Conservation (phyloP, 2,113 vertebrate genomes). For the Himantopus leucocephalus region DNA sequence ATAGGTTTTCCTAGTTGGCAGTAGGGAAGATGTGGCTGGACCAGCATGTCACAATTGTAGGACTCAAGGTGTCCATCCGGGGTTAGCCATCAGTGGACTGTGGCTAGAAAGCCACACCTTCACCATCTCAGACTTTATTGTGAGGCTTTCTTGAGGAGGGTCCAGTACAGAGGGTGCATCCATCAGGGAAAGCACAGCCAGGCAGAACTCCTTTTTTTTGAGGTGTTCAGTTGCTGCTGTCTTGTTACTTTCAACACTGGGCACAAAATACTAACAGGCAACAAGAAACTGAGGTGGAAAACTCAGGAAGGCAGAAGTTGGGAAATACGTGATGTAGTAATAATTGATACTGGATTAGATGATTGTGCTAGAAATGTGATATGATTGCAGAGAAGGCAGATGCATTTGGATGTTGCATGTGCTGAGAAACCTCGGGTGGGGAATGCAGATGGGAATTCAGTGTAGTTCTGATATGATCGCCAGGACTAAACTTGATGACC, state of each 20-base stretch:
- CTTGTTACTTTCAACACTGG: neutral
- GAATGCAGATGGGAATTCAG: neutral
- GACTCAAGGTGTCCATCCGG: neutral
- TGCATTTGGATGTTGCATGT: neutral
- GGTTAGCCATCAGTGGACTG: neutral
- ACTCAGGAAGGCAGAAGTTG: neutral
- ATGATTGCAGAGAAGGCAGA: neutral
- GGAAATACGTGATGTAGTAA: neutral
- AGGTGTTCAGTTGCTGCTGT: neutral
- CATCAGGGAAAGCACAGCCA: neutral
- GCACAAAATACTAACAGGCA: neutral
- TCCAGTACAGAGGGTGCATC: neutral
- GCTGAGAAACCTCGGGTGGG: neutral
- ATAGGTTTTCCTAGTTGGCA: neutral
- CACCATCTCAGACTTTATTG: neutral
- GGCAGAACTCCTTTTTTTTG: neutral
- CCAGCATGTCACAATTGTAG: neutral
- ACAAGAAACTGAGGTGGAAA: neutral
- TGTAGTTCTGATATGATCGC: neutral
- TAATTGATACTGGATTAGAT: neutral
- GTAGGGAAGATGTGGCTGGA: neutral
- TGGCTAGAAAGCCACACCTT: neutral
- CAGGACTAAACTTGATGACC: neutral
- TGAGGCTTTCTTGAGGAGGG: neutral
- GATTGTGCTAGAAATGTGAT: neutral